Conservation (phyloP, 2,113 vertebrate genomes). For the Crypturellus undulatus region DNA sequence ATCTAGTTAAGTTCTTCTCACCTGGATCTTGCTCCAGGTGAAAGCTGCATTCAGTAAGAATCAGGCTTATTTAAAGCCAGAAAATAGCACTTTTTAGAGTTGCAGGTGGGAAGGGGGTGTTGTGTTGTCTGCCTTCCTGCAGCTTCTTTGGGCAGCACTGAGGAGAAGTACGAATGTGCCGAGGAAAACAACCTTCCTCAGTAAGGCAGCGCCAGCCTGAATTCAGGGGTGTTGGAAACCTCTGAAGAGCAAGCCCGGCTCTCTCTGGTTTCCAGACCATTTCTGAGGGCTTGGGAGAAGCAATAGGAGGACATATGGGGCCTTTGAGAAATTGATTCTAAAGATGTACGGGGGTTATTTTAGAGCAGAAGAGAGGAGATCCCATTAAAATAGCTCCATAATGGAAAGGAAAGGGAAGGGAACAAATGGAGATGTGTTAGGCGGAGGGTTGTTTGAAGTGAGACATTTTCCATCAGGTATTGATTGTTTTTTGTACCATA, state of each 20-base stretch:
- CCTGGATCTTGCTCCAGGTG: not conserved
- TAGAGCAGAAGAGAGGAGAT: constrained; percentile 47
- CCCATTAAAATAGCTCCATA: constrained; percentile 56
- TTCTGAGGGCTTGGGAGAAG: constrained; percentile 37
- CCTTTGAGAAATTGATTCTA: constrained; percentile 68
- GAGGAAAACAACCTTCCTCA: not conserved
- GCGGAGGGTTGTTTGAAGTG: constrained; percentile 37
- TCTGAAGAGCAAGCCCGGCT: not conserved
- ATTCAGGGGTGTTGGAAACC: not conserved
- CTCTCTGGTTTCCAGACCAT: constrained; percentile 36
- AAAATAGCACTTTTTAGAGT: not conserved
- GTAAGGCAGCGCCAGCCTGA: not conserved
- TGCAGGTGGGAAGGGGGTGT: not conserved
- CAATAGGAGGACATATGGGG: not conserved
- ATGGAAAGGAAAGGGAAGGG: constrained; percentile 45
- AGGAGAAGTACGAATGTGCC: not conserved
- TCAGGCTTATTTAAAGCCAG: not conserved
- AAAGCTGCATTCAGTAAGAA: not conserved
- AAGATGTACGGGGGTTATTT: constrained; percentile 62
- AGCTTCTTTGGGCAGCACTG: not conserved
- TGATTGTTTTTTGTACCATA: constrained; percentile 9
- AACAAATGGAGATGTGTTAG: constrained; percentile 46
- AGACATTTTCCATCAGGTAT: constrained; percentile 55
- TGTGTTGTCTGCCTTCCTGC: not conserved
- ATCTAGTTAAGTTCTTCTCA: not conserved